Percentiles rank a stretch among this genome's conserved stretches.
Evolutionary conservation across 1,140 invertebrate genomes (phyloP).

Genomic region (Ptiloglossa arizonensis): DNA sequence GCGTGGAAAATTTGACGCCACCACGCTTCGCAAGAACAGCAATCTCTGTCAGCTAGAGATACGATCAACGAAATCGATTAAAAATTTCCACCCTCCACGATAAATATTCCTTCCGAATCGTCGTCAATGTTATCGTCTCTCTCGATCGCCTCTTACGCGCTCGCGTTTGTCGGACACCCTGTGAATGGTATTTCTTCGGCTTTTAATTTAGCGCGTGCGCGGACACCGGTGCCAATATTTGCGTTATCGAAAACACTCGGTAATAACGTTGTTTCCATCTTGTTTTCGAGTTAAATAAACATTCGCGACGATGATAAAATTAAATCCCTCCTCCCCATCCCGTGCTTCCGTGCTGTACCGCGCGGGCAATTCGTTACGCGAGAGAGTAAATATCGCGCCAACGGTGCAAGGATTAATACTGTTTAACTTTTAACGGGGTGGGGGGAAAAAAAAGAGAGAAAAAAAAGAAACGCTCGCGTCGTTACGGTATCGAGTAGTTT

Average conservation of each 20-base stretch:
- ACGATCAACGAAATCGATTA: conserved; percentile 63
- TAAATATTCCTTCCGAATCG: conserved; percentile 36
- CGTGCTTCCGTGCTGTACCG: too few species aligned
- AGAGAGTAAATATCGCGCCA: too few species aligned
- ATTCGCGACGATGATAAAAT: background rate
- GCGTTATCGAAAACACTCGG: background rate
- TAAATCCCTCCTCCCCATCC: background rate
- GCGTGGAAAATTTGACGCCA: conserved; percentile 19
- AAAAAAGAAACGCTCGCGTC: background rate
- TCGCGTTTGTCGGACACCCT: too few species aligned
- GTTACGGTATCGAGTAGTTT: background rate
- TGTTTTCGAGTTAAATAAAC: too few species aligned
- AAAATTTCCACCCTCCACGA: conserved; percentile 51
- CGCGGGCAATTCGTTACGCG: too few species aligned
- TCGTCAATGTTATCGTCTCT: too few species aligned
- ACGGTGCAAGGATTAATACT: background rate
- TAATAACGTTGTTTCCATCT: too few species aligned
- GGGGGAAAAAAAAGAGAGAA: too few species aligned
- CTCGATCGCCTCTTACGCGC: too few species aligned
- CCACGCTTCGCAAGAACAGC: conserved; percentile 10
- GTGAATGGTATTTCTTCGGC: too few species aligned
- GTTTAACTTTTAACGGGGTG: background rate
- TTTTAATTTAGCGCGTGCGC: too few species aligned
- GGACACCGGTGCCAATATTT: too few species aligned
- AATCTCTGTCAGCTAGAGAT: conserved; percentile 29